Conservation (phyloP, 2,797 vertebrate genomes). For the Smutsia gigantea region DNA sequence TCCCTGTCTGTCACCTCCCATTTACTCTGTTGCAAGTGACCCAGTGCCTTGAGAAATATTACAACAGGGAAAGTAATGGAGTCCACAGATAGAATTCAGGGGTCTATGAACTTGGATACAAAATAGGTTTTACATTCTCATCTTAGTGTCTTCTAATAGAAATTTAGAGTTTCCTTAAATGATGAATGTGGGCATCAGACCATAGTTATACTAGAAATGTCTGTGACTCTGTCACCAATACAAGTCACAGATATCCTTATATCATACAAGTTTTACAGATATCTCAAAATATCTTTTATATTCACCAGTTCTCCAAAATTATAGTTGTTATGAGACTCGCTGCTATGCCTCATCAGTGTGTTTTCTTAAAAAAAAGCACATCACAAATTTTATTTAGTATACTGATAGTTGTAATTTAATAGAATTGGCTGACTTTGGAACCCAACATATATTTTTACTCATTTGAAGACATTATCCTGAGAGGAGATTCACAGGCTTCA, state of each 20-base stretch:
- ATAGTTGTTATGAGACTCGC: background rate
- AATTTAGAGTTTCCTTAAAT: constrained; percentile 21
- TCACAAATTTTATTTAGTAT: constrained; percentile 32
- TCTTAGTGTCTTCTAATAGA: constrained; percentile 22
- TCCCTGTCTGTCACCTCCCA: background rate
- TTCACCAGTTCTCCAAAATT: constrained; percentile 12
- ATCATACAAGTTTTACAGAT: background rate
- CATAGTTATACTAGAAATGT: background rate
- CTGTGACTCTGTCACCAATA: background rate
- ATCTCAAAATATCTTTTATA: constrained; percentile 42
- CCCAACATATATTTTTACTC: background rate
- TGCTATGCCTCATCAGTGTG: background rate
- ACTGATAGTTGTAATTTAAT: constrained; percentile 26
- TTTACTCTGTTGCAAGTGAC: background rate
- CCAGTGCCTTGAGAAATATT: background rate
- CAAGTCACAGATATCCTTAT: constrained; percentile 22
- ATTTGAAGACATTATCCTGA: constrained; percentile 40
- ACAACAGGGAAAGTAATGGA: background rate
- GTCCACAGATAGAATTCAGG: background rate
- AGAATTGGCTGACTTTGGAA: background rate
- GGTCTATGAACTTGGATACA: background rate
- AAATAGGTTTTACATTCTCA: background rate
- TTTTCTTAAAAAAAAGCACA: background rate
- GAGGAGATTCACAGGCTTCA: background rate
- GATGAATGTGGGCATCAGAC: background rate